phyloP scores from a whole-genome alignment of 1,140 invertebrate species.

The Thereuonema tuberculata region DNA sequence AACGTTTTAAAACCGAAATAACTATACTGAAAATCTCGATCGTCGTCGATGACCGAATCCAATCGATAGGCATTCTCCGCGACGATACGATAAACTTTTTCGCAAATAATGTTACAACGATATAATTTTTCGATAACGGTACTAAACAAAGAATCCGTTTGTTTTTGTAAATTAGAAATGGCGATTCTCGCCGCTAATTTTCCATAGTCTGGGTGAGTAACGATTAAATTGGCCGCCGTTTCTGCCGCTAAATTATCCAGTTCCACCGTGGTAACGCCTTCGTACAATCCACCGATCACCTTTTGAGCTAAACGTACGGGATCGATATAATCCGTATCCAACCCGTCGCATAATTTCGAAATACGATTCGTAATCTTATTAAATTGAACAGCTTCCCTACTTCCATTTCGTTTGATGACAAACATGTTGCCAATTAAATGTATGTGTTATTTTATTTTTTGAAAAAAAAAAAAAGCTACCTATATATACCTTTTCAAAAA shows the following conservation, averaged over 20 bases:
- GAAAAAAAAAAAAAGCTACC: no score
- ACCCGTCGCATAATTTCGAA: conserved; percentile 84
- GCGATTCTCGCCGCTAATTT: conserved; percentile 88
- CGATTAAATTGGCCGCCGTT: conserved; percentile 90
- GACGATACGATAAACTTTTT: conserved; percentile 70
- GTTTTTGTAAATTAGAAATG: conserved; percentile 94
- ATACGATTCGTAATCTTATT: conserved; percentile 97
- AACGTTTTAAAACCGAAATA: conserved; percentile 83
- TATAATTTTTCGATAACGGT: conserved; percentile 42
- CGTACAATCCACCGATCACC: conserved; percentile 82
- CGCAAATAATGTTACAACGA: conserved; percentile 67
- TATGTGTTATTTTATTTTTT: no score
- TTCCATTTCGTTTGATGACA: conserved; percentile 46
- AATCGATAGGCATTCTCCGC: conserved; percentile 72
- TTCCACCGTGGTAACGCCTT: conserved; percentile 91
- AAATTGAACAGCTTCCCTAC: conserved; percentile 85
- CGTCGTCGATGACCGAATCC: conserved; percentile 92
- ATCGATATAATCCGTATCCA: conserved; percentile 92
- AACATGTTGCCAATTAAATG: no score
- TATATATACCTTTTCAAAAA: no score
- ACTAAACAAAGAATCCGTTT: conserved; percentile 79
- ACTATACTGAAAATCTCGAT: conserved; percentile 93
- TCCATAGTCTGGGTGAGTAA: conserved; percentile 93
- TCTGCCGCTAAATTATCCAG: conserved; percentile 95
- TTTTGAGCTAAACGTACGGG: conserved; percentile 53